phyloP scores from a whole-genome alignment of 2,113 vertebrate genomes.

The Paradisaea rubra region DNA sequence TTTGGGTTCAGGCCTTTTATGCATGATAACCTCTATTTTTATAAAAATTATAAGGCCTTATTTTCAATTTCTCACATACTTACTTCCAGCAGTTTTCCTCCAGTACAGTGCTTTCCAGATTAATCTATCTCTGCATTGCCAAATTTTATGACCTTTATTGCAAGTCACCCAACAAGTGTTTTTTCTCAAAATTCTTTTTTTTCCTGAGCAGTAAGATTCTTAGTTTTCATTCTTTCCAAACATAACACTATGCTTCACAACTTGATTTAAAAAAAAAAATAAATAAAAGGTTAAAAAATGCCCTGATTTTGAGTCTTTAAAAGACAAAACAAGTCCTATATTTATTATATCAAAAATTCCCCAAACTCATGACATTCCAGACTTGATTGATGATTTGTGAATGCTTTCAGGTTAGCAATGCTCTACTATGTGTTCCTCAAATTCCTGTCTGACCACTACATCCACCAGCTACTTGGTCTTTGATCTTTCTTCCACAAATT shows the following conservation, averaged over 20 bases:
- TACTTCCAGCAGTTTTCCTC: neutral
- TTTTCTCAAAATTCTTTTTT: neutral
- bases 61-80: constrained; percentile 19
- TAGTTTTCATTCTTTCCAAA: constrained; percentile 31
- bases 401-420: neutral
- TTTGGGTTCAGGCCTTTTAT: neutral
- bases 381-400: constrained; percentile 22
- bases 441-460: constrained; percentile 3
- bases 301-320: neutral
- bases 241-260: neutral
- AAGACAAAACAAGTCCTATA: constrained; percentile 1
- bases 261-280: neutral
- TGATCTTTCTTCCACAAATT: constrained; percentile 13
- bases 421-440: neutral
- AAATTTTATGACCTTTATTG: constrained; percentile 10
- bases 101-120: neutral
- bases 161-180: constrained; percentile 8
- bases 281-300: neutral
- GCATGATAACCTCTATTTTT: neutral
- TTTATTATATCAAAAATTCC: constrained; percentile 30
- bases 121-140: neutral
- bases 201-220: neutral
- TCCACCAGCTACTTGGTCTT: neutral
- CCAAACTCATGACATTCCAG: constrained; percentile 15
- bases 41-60: neutral